Percentiles rank a stretch among this genome's conserved stretches.
These are phyloP conservation scores for Neuroterus valhalla DNA, from an alignment of 1,140 invertebrate species.

Conservation along the genomic window DNA sequence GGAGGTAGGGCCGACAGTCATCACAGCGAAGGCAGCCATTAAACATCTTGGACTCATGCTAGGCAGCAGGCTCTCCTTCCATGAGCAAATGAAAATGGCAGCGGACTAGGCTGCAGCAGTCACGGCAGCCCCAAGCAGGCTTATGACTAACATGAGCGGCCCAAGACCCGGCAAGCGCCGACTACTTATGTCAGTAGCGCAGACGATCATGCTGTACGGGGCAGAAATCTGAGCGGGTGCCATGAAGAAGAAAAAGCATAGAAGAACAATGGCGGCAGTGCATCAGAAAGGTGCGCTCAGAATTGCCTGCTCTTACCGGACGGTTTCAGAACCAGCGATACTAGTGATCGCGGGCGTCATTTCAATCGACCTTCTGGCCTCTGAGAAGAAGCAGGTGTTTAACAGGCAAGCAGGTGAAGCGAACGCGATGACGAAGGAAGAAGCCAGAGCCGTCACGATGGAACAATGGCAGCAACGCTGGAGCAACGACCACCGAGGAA, in stretches of 20 bases:
- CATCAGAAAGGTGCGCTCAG: slow-evolving; percentile 15
- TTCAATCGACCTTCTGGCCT: too few relatives aligned
- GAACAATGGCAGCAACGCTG: too few relatives aligned
- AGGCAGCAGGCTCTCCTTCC: slow-evolving; percentile 44
- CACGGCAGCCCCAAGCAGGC: slow-evolving; percentile 35
- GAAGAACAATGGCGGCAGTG: background rate
- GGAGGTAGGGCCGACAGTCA: background rate
- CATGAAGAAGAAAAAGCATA: background rate
- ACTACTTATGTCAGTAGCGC: slow-evolving; percentile 1
- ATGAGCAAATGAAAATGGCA: slow-evolving; percentile 37
- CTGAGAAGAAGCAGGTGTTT: too few relatives aligned
- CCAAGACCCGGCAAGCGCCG: slow-evolving; percentile 32
- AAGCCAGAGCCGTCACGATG: background rate
- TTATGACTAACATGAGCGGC: slow-evolving; percentile 53
- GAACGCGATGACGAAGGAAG: too few relatives aligned
- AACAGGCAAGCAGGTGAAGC: too few relatives aligned
- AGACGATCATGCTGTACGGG: slow-evolving; percentile 14
- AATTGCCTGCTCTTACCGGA: slow-evolving; percentile 7
- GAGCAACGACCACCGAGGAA: too few relatives aligned
- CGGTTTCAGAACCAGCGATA: background rate
- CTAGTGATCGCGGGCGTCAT: too few relatives aligned
- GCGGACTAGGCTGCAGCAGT: slow-evolving; percentile 40
- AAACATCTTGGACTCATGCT: slow-evolving; percentile 46
- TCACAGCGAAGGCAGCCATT: background rate
- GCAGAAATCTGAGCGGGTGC: background rate